Evolutionary conservation across 2,888 invertebrate species (phyloP), one percentile per base, ranked within the genome.

Genomic region (Drosophila niveifrons): DNA sequence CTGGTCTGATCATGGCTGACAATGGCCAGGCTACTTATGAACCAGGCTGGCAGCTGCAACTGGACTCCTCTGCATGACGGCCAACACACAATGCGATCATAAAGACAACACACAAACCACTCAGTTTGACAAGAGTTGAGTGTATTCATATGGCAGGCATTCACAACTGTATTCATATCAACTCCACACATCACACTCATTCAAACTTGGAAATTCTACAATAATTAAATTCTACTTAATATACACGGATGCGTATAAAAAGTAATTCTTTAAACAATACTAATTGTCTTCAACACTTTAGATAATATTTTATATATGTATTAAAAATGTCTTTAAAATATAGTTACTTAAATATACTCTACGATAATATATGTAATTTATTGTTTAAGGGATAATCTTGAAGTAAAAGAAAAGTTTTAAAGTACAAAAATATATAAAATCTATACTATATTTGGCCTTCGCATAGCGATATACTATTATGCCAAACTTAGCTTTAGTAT

Each of bases 11-110:
- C 63, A 55, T 41, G 66, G 57, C 72, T 58, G 36, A 83, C 83
- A 82, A 82, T 74, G 81, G 64, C 48, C 81, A 39, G 66, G 82
- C 85, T 81, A 83, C 81, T 81, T 78, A 78, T 31, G 61, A 66
- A 55, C 56, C 68, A 48, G 56, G 9, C 43, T n/a, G 36, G 9
- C 73, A 62, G 50, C 56, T 72, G 70, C 23, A 53, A 53, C 58
- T 50, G 53, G 9, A 66, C 43, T 64, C 64, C 43, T 34, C 17
- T 29, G 15, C 28, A 8, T 13, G 13, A 11, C 29, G 64, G n/a
- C 17, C 41, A 81, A 78, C 75, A 75, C 72, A 80, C 78, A 46
- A 68, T 56, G 57, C 57, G 29, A 46, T 18, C 46, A 18, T 44
- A 59, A 51, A 63, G 43, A 65, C 57, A 67, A 63, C 57, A 51